Percentiles rank a stretch among this genome's conserved stretches.
These are phyloP conservation scores for Pampus argenteus DNA, from an alignment of 2,797 vertebrate genomes.

Conservation along the genomic window DNA sequence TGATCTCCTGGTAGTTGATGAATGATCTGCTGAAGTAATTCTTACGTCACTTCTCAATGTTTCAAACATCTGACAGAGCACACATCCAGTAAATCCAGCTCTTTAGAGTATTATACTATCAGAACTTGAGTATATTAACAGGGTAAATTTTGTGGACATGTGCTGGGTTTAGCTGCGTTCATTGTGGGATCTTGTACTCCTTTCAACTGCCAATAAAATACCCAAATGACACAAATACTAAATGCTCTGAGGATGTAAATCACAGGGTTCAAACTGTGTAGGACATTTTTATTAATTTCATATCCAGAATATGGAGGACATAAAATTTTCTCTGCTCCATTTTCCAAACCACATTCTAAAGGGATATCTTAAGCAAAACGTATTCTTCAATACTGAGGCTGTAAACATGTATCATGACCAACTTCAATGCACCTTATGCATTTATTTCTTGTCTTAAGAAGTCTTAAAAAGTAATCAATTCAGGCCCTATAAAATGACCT, in stretches of 20 bases:
- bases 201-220: slow-evolving; percentile 28
- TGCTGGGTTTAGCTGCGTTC: slow-evolving; percentile 17
- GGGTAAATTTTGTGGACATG: slow-evolving; percentile 10
- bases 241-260: slow-evolving; percentile 9
- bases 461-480: too few relatives aligned
- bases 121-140: slow-evolving; percentile 40
- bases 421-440: too few relatives aligned
- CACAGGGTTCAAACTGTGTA: background rate
- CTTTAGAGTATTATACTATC: slow-evolving; percentile 11
- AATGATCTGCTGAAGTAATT: slow-evolving; percentile 65
- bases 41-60: slow-evolving; percentile 47
- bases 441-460: too few relatives aligned
- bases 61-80: slow-evolving; percentile 56
- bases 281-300: slow-evolving; percentile 1
- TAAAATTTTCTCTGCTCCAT: background rate
- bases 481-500: too few relatives aligned
- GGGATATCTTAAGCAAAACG: background rate
- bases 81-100: slow-evolving; percentile 37
- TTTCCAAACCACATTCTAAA: background rate
- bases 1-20: slow-evolving; percentile 47
- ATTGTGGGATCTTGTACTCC: background rate
- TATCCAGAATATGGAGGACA: background rate
- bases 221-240: slow-evolving; percentile 18
- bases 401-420: background rate
- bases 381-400: background rate